Evolutionary conservation across 2,113 vertebrate species (phyloP), one percentile per base, ranked within the genome.

Genomic region (Myotis brandtii): DNA sequence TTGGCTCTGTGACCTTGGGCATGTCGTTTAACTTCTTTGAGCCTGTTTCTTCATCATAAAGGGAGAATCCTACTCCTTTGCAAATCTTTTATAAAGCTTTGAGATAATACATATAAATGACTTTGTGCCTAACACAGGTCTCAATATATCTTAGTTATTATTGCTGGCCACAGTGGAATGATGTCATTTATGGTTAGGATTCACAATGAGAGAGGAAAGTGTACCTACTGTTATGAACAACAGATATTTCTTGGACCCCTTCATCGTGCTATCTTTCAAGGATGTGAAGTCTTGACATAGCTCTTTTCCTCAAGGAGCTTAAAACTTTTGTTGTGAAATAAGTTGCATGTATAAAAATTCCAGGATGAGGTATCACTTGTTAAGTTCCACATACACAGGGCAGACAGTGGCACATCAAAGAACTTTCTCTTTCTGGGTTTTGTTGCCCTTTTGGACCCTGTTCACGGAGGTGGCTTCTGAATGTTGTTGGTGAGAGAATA

Each of bases 401-500:
- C 59, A 91, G 83, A 75, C 23, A 77, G 59, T 84, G 56, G 30
- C 56, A 21, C 34, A 79, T 93, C 46, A 81, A 12, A 92, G 32
- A 92, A 59, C 62, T 83, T 92, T 93, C 6, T 94, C 72, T 82
- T 86, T 67, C 64, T 83, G 62, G 37, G 25, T 76, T 94, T 93
- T 84, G 86, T 84, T 91, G 54, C 43, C 25, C 75, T 93, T 93
- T 96, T 85, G 56, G 95, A 89, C 73, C 93, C 67, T 86, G 52
- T 87, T 80, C 64, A 52, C 52, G 27, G 37, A 80, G 34, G 70
- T 93, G 67, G 48, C 91, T 98, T 95, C 95, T 97, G 89, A 72
- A 75, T 97, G 76, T 79, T 92, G 92, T 85, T 94, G 94, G 82
- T 97, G 88, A 95, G 64, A 93, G 75, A 89, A 82, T 88, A 34